Percentiles rank a stretch among this genome's conserved stretches.
Evolutionary conservation across 2,113 vertebrate genomes (phyloP).

Genomic region (Chelonoidis abingdonii): DNA sequence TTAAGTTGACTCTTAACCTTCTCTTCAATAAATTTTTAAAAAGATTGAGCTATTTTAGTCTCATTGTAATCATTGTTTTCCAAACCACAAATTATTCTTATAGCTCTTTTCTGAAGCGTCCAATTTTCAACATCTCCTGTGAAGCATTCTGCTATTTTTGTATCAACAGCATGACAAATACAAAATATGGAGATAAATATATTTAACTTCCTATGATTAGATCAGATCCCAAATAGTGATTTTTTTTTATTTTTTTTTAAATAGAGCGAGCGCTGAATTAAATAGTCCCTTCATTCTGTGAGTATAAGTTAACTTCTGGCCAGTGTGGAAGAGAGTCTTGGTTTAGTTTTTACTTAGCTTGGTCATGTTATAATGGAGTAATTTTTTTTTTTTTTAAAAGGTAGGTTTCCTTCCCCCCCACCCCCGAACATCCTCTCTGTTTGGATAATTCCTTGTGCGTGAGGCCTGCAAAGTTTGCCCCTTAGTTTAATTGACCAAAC

Average conservation of each 20-base stretch:
- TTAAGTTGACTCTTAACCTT: background rate
- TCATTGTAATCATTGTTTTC: rapidly evolving
- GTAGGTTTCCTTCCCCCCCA: rapidly evolving
- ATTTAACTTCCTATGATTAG: rapidly evolving
- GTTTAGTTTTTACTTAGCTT: conserved; percentile 29
- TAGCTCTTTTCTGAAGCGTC: background rate
- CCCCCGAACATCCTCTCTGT: background rate
- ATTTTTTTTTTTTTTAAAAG: background rate
- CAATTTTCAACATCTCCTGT: background rate
- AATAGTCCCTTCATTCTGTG: background rate
- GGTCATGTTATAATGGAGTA: background rate
- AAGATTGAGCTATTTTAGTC: background rate
- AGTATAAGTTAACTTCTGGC: background rate
- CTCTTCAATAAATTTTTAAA: background rate
- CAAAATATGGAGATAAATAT: background rate
- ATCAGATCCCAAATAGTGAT: background rate
- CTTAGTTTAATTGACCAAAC: background rate
- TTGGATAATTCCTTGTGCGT: background rate
- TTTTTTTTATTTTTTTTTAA: no score
- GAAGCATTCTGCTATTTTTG: rapidly evolving
- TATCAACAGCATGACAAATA: background rate
- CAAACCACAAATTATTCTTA: background rate
- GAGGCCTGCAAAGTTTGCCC: background rate
- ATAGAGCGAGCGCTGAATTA: background rate
- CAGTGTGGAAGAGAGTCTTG: background rate